Base-by-base conservation (phyloP, 2,113 vertebrate species). In the Leiothrix lutea region DNA sequence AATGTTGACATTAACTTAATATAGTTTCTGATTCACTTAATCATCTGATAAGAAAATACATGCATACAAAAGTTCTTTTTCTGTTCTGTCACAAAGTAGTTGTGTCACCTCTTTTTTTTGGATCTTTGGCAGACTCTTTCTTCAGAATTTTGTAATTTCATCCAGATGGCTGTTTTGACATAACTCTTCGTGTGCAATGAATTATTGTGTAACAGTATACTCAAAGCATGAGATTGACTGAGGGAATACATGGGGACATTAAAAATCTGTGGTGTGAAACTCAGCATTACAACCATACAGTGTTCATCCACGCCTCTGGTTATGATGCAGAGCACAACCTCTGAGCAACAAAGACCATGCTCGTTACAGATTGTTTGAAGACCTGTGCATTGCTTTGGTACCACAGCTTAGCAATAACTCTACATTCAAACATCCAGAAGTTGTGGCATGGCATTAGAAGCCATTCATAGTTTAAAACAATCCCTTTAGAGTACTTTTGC, bases 151-250 rank as follows among this genome's bases (percentile, higher is more conserved):
- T 80, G 13, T 67, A 66, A 79, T 75, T 88, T 82, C 6, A 1
- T 79, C 47, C 57, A 47, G 40, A 40, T 47, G 38, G 8, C n/a
- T 93, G 35, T 25, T 95, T 45, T 90, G 65, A 56, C 38, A 33
- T 22, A 11, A 50, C 10, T 73, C 26, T 72, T 5, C 3, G 1
- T 42, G 21, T 51, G 17, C 26, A 67, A 79, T 51, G 26, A 83
- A 33, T 81, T 2, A 0, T 58, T 42, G 38, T 42, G 60, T 65
- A 88, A 69, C 16, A 35, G 33, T 61, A 16, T 26, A 79, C n/a
- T 18, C 29, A 47, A 67, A 51, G 18, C 54, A 38, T 29, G n/a
- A 69, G 36, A 50, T 57, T 0, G 0, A 38, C 23, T 26, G 45
- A 73, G n/a, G 33, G 28, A 70, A 58, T 58, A 66, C 11, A 50